Percentiles rank a stretch among this genome's conserved stretches.
Conservation (phyloP, 2,888 invertebrate genomes). For the Leptinotarsa rubiginosa region DNA sequence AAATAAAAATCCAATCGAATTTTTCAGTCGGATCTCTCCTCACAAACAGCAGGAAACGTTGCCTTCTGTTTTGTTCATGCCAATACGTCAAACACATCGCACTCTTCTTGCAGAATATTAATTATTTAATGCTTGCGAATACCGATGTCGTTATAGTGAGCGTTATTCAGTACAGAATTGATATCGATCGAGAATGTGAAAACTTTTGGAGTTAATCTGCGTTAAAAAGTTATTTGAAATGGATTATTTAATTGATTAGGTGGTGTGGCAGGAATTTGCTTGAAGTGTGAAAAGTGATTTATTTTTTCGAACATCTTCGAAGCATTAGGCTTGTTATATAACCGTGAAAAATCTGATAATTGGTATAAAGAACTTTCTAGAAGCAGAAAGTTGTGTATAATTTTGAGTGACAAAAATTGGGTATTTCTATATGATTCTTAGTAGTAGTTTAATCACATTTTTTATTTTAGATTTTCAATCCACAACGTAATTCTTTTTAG, state of each 20-base stretch:
- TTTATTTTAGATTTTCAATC: too few relatives aligned
- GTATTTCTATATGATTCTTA: too few relatives aligned
- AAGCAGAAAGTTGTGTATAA: neutral
- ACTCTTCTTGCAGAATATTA: neutral
- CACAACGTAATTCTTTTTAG: too few relatives aligned
- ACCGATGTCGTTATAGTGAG: neutral
- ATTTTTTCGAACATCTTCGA: neutral
- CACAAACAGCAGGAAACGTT: neutral
- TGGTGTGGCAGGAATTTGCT: neutral
- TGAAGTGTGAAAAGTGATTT: neutral
- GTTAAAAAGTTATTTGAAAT: neutral
- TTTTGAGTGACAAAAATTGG: too few relatives aligned
- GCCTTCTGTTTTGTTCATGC: neutral
- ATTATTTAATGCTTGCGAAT: neutral
- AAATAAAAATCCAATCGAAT: neutral
- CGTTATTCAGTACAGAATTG: neutral
- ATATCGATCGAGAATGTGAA: neutral
- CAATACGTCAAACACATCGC: neutral
- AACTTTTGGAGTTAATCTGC: neutral
- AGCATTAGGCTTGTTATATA: neutral
- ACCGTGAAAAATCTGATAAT: neutral
- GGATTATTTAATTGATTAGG: neutral
- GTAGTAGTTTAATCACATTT: too few relatives aligned
- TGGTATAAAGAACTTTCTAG: neutral
- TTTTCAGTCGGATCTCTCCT: neutral